phyloP scores from a whole-genome alignment of 2,797 vertebrate species.

The Lithobates pipiens region DNA sequence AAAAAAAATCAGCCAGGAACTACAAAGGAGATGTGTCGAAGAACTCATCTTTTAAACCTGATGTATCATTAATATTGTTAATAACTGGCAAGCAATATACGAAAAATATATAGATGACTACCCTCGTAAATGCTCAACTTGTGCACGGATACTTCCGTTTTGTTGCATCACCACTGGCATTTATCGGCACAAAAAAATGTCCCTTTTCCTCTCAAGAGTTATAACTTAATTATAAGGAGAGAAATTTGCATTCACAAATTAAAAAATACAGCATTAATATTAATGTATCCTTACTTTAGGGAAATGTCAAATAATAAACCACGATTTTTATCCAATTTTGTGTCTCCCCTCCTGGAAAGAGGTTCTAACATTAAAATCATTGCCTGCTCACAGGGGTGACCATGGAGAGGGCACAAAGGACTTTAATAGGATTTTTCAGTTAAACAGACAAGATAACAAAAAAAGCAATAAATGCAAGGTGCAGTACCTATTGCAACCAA shows the following conservation, averaged over 20 bases:
- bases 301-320: conserved; percentile 54
- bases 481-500: background rate
- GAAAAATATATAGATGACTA: background rate
- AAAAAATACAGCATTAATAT: conserved; percentile 58
- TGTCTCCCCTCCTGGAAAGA: conserved; percentile 10
- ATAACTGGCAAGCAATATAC: background rate
- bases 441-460: background rate
- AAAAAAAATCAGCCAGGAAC: background rate
- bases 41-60: background rate
- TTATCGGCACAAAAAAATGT: conserved; percentile 22
- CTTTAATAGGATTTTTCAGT: background rate
- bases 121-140: background rate
- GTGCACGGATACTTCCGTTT: background rate
- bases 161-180: conserved; percentile 23
- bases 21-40: background rate
- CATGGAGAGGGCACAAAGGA: background rate
- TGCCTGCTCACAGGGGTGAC: background rate
- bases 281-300: conserved; percentile 44
- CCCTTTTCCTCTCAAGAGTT: conserved; percentile 39
- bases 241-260: conserved; percentile 59
- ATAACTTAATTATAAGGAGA: conserved; percentile 52
- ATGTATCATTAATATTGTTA: background rate
- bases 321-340: conserved; percentile 35
- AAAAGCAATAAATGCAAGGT: background rate
- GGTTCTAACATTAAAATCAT: background rate